Percentiles rank a stretch among this genome's conserved stretches.
These are phyloP conservation scores for Gobionotothen gibberifrons DNA, from an alignment of 2,797 vertebrate genomes.

Conservation along the genomic window DNA sequence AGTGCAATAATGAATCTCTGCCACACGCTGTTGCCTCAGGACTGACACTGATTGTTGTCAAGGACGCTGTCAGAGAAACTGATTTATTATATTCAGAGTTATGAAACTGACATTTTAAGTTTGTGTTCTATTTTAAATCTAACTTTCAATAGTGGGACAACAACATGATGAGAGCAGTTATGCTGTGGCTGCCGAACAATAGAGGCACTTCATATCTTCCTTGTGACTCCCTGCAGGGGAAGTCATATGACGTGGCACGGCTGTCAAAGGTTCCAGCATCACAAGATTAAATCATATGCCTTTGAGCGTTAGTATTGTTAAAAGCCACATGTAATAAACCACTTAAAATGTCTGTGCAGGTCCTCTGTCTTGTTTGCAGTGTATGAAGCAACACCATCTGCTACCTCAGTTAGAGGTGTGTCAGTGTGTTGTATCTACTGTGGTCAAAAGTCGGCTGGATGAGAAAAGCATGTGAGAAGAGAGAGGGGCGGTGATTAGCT, in stretches of 20 bases:
- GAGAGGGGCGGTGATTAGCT: conserved; percentile 4
- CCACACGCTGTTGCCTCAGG: conserved; percentile 39
- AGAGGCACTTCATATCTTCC: neutral
- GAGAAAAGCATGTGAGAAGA: conserved; percentile 22
- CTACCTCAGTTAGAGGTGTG: neutral
- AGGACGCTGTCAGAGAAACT: conserved; percentile 24
- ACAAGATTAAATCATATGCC: conserved; percentile 6
- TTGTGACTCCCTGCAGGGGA: conserved; percentile 5
- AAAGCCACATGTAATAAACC: neutral
- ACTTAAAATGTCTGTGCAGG: neutral
- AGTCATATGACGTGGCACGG: conserved; percentile 5
- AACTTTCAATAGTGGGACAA: neutral
- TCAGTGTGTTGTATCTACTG: conserved; percentile 6
- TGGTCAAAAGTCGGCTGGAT: conserved; percentile 11
- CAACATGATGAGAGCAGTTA: conserved; percentile 6
- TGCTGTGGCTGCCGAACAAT: conserved; percentile 12
- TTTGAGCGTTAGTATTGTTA: neutral
- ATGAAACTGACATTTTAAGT: conserved; percentile 14
- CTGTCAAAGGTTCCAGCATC: conserved; percentile 11
- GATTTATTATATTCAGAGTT: neutral
- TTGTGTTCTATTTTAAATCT: conserved; percentile 5
- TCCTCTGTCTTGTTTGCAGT: neutral
- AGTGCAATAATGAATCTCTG: conserved; percentile 57
- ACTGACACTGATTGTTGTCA: conserved; percentile 36
- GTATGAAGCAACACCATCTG: neutral